Conservation (phyloP, 2,797 vertebrate species). For the Falco concolor region DNA sequence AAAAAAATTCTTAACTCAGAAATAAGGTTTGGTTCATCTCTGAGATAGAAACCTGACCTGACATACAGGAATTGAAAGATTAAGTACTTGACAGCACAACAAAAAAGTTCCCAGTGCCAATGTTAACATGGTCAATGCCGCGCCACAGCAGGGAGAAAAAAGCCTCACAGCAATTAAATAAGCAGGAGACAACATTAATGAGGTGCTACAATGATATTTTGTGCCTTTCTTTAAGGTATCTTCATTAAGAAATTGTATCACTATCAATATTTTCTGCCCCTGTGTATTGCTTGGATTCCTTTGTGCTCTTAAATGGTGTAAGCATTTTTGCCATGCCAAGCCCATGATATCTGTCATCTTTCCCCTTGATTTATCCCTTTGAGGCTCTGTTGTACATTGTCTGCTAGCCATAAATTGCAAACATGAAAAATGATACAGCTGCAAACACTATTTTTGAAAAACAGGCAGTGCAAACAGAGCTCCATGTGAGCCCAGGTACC, state of each 20-base stretch:
- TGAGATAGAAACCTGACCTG: not conserved
- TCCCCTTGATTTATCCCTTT: not conserved
- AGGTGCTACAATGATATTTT: not conserved
- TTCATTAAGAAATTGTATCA: not conserved
- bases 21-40: not conserved
- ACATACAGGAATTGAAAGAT: not conserved
- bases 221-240: not conserved
- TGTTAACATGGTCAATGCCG: not conserved
- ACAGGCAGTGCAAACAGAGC: not conserved
- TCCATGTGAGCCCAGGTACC: not conserved
- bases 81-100: slow-evolving; percentile 9
- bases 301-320: not conserved
- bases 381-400: not conserved
- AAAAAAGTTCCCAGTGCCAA: not conserved
- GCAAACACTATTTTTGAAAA: slow-evolving; percentile 4
- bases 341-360: not conserved
- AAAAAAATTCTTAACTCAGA: not conserved
- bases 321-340: not conserved
- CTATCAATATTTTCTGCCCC: not conserved
- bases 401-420: not conserved
- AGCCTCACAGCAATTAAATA: slow-evolving; percentile 3
- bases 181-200: not conserved
- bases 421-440: slow-evolving; percentile 13
- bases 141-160: slow-evolving; percentile 8
- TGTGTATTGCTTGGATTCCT: not conserved